Percentiles rank a stretch among this genome's conserved stretches.
Evolutionary conservation across 2,888 invertebrate species (phyloP).

Genomic region (Catonia carolina): DNA sequence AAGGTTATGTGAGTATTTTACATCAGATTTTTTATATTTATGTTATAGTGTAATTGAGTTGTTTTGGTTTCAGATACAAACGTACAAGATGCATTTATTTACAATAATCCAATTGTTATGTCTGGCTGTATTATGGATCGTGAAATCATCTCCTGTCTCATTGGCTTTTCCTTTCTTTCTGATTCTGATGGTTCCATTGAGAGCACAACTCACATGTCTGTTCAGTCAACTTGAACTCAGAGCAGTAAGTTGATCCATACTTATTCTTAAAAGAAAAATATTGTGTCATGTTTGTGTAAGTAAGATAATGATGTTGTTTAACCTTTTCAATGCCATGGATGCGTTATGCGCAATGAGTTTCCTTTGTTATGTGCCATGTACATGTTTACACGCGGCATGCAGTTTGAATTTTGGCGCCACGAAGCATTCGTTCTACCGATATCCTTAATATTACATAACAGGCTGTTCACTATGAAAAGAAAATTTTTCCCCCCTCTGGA

Average conservation of each 20-base stretch:
- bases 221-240: constrained; percentile 77
- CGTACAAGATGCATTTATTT: constrained; percentile 86
- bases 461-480: too few species aligned
- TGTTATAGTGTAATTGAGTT: too few species aligned
- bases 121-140: constrained; percentile 71
- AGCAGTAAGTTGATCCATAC: constrained; percentile 75
- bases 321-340: too few species aligned
- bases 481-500: too few species aligned
- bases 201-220: constrained; percentile 62
- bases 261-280: constrained; percentile 30
- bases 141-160: constrained; percentile 84
- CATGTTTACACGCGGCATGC: too few species aligned
- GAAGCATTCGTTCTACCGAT: too few species aligned
- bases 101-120: constrained; percentile 78
- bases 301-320: not conserved
- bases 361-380: too few species aligned
- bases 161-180: constrained; percentile 92
- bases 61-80: constrained; percentile 60
- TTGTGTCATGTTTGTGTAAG: not conserved
- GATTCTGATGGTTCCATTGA: constrained; percentile 81
- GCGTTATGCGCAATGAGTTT: not conserved
- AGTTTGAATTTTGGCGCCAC: too few species aligned
- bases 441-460: too few species aligned
- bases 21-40: too few species aligned
- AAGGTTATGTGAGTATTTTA: too few species aligned